Base-by-base conservation (phyloP, 2,113 vertebrate genomes). In the Saguinus midas region DNA sequence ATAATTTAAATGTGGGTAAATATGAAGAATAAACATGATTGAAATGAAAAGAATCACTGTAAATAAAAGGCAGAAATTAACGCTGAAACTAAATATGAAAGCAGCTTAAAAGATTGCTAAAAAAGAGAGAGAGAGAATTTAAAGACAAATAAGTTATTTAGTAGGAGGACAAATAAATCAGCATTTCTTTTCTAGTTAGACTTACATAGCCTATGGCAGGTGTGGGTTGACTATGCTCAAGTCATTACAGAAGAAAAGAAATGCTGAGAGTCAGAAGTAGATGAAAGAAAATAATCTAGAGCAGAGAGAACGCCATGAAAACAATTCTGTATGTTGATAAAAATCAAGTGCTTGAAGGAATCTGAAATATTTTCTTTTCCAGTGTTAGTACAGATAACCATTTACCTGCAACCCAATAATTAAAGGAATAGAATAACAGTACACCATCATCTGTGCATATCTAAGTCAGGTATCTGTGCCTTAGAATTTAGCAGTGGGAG, bases 271-370 rank as follows among this genome's bases (percentile, higher is more conserved):
- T 87, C 37, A 92, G 45, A 0, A 70, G 4, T 64, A 45, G 5
- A 91, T 96, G 52, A 91, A 88, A 92, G 86, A 32, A 57, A 95
- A 55, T 10, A 61, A 48, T 29, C 16, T 45, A 40, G 27, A 93
- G 40, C 55, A 37, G 79, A 57, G 87, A 85, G 5, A 64, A 43
- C 5, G 25, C 48, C 21, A 6, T 27, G 50, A 8, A 35, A 96
- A 45, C 80, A 97, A 80, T 57, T 1, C 14, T 0, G 0, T 43
- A 27, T 43, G 48, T 58, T 92, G 37, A 84, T 0, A 43, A 88
- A 97, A 88, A 8, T 94, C 75, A 92, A 90, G 75, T 32, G 25
- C 21, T 82, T 52, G 55, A 87, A 57, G 73, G 40, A 68, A 45
- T 96, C 73, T 93, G 87, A 89, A 58, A 90, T n/a, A 66, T 0